Evolutionary conservation across 2,888 invertebrate species (phyloP).

Genomic region (Neoitamus cyanurus): DNA sequence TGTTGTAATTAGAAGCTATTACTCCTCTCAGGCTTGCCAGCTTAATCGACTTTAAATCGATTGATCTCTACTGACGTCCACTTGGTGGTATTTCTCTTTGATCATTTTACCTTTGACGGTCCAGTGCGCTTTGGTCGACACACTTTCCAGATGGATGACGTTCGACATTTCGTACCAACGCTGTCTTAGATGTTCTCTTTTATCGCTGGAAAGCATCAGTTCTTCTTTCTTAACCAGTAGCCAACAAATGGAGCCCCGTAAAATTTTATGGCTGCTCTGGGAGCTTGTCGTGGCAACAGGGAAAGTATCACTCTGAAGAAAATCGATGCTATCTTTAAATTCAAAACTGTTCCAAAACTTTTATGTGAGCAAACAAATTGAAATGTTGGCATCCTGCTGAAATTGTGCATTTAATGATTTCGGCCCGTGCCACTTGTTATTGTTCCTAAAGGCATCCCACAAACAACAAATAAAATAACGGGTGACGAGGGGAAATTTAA

Average conservation of each 20-base stretch:
- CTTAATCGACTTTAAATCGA: not conserved
- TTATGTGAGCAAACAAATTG: no score
- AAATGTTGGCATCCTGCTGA: no score
- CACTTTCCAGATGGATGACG: not conserved
- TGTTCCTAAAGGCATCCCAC: no score
- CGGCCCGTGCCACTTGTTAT: no score
- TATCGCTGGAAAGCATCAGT: not conserved
- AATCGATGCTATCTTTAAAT: no score
- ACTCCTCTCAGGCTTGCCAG: not conserved
- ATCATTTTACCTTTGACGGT: not conserved
- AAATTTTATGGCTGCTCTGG: no score
- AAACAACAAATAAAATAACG: not conserved
- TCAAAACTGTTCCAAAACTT: no score
- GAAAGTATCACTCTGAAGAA: no score
- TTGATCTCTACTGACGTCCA: not conserved
- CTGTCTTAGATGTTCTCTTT: not conserved
- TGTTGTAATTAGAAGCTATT: slow-evolving; percentile 1
- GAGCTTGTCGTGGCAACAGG: no score
- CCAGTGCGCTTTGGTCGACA: not conserved
- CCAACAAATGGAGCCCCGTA: no score
- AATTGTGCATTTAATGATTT: no score
- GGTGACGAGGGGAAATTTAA: not conserved
- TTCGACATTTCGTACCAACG: not conserved
- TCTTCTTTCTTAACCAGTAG: not conserved
- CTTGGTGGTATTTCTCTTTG: not conserved